Evolutionary conservation across 2,888 invertebrate species (phyloP).

Genomic region (Vesta saturnalis): DNA sequence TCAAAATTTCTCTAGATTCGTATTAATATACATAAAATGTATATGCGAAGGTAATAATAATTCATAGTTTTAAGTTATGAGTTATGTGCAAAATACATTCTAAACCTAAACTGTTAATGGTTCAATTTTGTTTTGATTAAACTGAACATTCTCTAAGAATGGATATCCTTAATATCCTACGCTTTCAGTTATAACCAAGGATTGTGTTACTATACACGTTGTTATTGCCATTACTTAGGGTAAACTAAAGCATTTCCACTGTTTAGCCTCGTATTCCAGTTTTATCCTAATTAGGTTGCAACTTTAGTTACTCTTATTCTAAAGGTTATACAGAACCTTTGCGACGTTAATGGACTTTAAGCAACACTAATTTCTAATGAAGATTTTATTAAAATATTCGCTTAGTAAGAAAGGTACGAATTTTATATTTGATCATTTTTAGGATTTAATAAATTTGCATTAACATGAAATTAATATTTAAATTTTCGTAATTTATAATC

Average conservation of each 20-base stretch:
- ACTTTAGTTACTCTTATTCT: conserved; percentile 8
- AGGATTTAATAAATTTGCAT: too few species aligned
- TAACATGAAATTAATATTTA: too few species aligned
- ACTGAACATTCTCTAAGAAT: not conserved
- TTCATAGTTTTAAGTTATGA: too few species aligned
- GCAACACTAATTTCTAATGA: conserved; percentile 5
- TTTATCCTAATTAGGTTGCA: conserved; percentile 13
- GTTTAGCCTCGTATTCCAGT: conserved; percentile 10
- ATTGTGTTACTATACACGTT: conserved; percentile 6
- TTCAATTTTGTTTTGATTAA: not conserved
- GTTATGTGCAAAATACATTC: not conserved
- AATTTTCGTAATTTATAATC: too few species aligned
- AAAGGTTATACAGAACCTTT: not conserved
- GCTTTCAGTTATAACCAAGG: conserved; percentile 7
- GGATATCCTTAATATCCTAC: not conserved
- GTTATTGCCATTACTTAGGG: conserved; percentile 8
- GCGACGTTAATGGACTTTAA: conserved; percentile 2
- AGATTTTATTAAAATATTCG: conserved; percentile 8
- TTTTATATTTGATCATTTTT: too few species aligned
- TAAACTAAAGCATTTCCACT: conserved; percentile 11
- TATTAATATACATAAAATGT: not conserved
- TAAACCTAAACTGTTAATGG: not conserved
- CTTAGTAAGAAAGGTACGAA: too few species aligned
- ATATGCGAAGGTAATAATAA: not conserved
- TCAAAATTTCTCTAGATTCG: not conserved